Percentiles rank a stretch among this genome's conserved stretches.
These are phyloP conservation scores for Cyrtorhinus lividipennis DNA, from an alignment of 1,140 invertebrate genomes.

Conservation along the genomic window DNA sequence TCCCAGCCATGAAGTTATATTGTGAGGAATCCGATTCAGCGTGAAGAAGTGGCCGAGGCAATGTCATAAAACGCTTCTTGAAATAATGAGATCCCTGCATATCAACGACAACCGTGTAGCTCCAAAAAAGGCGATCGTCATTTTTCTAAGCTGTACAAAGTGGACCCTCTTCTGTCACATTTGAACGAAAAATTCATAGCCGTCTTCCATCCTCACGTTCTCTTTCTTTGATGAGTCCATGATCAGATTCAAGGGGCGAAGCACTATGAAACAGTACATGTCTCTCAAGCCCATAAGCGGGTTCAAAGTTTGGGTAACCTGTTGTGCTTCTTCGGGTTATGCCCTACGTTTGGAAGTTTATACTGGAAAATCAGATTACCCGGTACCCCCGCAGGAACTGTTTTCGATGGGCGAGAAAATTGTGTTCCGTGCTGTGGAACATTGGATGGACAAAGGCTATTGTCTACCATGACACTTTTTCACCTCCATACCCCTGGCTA, in stretches of 20 bases:
- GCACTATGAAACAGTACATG: constrained; percentile 27
- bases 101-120: not conserved
- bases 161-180: not conserved
- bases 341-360: constrained; percentile 26
- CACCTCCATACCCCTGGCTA: not conserved
- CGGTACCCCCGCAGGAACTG: too few species aligned
- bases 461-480: not conserved
- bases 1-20: not conserved
- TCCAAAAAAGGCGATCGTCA: not conserved
- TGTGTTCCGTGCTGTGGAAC: not conserved
- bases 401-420: not conserved
- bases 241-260: constrained; percentile 27
- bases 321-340: constrained; percentile 25
- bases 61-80: not conserved
- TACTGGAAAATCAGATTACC: constrained; percentile 23
- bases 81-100: not conserved
- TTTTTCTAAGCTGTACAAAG: not conserved
- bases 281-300: constrained; percentile 29
- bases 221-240: too few species aligned
- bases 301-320: constrained; percentile 28
- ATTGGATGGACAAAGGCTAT: not conserved
- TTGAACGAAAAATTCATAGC: not conserved
- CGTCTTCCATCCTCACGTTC: not conserved
- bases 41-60: not conserved
- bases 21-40: not conserved